Base-by-base conservation (phyloP, 2,113 vertebrate species). In the Grallaria varia region DNA sequence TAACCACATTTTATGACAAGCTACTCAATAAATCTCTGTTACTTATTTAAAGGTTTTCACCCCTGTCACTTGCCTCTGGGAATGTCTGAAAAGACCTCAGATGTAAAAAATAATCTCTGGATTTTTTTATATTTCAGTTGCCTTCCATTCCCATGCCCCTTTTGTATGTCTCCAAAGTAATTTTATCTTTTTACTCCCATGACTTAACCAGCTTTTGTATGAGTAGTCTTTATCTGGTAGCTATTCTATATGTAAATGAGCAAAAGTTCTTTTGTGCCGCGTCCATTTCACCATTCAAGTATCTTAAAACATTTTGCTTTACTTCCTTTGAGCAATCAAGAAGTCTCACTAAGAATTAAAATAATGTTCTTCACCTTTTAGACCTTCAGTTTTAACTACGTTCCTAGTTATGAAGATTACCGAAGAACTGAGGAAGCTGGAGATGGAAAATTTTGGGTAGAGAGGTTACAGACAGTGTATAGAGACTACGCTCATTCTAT, bases 1-100 rank as follows among this genome's bases (percentile, higher is more conserved):
- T 62, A 92, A 87, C 89, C 93, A 96, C 52, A 55, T 92, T 95
- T 92, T 60, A 39, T 95, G 81, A n/a, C 71, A 90, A 76, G 77
- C 25, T 69, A 40, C 35, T 73, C 11, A 39, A 55, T 84, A 62
- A 79, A 87, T 66, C 71, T 91, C 63, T 88, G 55, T 91, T 84
- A 71, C 91, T 94, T 93, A 81, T 86, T 96, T 94, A 79, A 94
- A 93, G 78, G 72, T 85, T 74, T 73, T 81, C 42, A 84, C 39
- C 83, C 25, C 95, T 95, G 89, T 71, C 59, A 77, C 37, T 95
- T 64, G 79, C 31, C 85, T 9, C 12, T 3, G 17, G 45, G 55
- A 91, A 81, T 81, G 84, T 86, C 68, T 80, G 84, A 53, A 91
- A 94, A 53, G 25, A 84, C 14, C 64, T 90, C 37, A 74, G 33